Evolutionary conservation across 2,113 vertebrate species (phyloP), one percentile per base, ranked within the genome.

Genomic region (Indicator maculatus): DNA sequence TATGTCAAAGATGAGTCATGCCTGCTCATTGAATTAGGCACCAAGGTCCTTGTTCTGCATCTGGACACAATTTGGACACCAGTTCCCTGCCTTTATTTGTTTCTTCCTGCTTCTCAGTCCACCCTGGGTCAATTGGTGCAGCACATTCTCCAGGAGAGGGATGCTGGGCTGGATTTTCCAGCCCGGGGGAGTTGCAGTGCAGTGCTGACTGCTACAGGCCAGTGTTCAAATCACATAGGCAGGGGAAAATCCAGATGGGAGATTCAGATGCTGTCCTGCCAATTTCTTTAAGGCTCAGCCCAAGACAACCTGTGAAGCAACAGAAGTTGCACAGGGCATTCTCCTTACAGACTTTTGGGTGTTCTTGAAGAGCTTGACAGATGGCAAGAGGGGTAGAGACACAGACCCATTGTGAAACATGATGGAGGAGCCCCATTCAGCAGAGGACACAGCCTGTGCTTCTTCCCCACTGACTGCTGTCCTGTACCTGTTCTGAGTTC

Each of bases 401-500:
- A 67, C 7, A 50, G 39, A n/a, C 9, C 8, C 26, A 6, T 7
- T n/a, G n/a, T 10, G 26, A 75, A 89, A 38, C 23, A 55, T 0
- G 0, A 12, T 24, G 24, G 24, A 41, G 83, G 17, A 86, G 33
- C n/a, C 45, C 55, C 38, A 39, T 39, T 15, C 3, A 50, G 33
- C 8, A 5, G 9, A 11, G 1, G 1, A 31, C 26, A 61, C 45
- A 72, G 53, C 45, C 75, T 67, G 41, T 5, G 8, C 4, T n/a
- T 52, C 53, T 12, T 50, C 33, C 77, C 16, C 12, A 11, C 31
- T 39, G 26, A 33, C 4, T 17, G 31, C 27, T 84, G 23, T 96
- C 44, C 45, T 26, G 55, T 96, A 99, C 99, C 99, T 99, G 99
- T 87, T 99, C 98, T 0, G 99, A 98, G 96, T 99, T 99, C 96